Evolutionary conservation across 2,113 vertebrate genomes (phyloP).

Genomic region (Mustelus asterias): DNA sequence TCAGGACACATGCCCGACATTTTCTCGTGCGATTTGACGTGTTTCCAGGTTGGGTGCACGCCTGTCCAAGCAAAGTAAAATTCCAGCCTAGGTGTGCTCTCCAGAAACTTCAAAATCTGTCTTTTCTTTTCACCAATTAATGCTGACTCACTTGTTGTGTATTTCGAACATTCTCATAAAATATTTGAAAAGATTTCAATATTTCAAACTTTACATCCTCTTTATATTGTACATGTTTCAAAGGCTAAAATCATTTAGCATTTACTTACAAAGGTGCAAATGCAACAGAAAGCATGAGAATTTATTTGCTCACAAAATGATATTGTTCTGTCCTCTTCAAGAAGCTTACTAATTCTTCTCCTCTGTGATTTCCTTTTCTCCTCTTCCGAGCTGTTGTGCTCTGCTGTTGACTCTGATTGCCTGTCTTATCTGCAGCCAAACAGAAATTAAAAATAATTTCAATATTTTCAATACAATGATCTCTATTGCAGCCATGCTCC

Average conservation of each 20-base stretch:
- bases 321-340: not conserved
- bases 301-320: conserved; percentile 1
- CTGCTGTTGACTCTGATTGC: conserved; percentile 35
- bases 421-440: not conserved
- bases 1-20: no score
- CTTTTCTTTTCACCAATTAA: not conserved
- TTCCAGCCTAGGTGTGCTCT: not conserved
- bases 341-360: not conserved
- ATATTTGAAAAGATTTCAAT: not conserved
- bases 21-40: no score
- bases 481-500: conserved; percentile 29
- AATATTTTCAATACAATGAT: not conserved
- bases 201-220: not conserved
- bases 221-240: not conserved
- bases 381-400: conserved; percentile 8
- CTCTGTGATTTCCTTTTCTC: not conserved
- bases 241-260: not conserved
- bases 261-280: conserved; percentile 17
- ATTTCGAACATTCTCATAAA: not conserved
- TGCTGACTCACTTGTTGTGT: not conserved
- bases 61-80: no score
- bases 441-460: not conserved
- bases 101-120: not conserved
- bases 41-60: no score
- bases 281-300: conserved; percentile 25